Conservation (phyloP, 2,888 invertebrate species). For the Agrenia bidenticulata region DNA sequence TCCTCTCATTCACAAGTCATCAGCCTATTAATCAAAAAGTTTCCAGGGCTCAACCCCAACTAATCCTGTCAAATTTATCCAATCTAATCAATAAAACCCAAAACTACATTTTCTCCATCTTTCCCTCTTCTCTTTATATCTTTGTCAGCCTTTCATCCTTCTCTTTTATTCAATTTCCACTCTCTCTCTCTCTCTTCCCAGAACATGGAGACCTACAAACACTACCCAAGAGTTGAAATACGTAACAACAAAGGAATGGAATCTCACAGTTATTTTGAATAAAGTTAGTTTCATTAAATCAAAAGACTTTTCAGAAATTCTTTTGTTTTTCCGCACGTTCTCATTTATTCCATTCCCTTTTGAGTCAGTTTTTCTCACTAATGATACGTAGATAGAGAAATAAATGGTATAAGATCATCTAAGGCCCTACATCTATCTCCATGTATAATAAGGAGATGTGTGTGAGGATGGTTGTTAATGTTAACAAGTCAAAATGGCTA, state of each 20-base stretch:
- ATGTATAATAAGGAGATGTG: not conserved
- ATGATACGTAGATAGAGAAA: not conserved
- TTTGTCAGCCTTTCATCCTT: slow-evolving; percentile 10
- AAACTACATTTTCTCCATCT: slow-evolving; percentile 26
- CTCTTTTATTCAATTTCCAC: slow-evolving; percentile 7
- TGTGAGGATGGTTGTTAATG: not conserved
- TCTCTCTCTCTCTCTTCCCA: not conserved
- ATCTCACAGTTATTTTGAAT: not conserved
- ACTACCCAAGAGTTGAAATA: not conserved
- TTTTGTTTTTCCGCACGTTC: slow-evolving; percentile 31
- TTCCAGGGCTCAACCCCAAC: slow-evolving; percentile 38
- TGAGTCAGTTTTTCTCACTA: slow-evolving; percentile 8
- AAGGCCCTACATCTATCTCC: too few species aligned
- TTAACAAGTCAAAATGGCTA: slow-evolving; percentile 51
- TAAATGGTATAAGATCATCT: too few species aligned
- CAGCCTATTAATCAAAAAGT: slow-evolving; percentile 54
- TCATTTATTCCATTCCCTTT: slow-evolving; percentile 4
- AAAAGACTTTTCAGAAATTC: not conserved
- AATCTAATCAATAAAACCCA: slow-evolving; percentile 38
- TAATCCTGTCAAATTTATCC: slow-evolving; percentile 53
- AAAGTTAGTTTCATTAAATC: slow-evolving; percentile 12
- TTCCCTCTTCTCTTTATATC: not conserved
- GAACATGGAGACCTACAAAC: too few species aligned
- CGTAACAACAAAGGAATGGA: not conserved
- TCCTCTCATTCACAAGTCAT: slow-evolving; percentile 53